phyloP scores from a whole-genome alignment of 1,140 invertebrate species.

The Apis mellifera region Amel_HAv3.1 CM009939.2:9043501-9044000 shows the following conservation, averaged over 20 bases:
- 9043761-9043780: neutral
- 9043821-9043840: constrained; percentile 1
- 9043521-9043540: too few relatives aligned
- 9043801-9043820: neutral
- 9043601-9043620: neutral
- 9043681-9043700: neutral
- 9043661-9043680: neutral
- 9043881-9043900: constrained; percentile 11
- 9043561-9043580: too few relatives aligned
- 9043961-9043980: too few relatives aligned
- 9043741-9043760: neutral
- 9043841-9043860: constrained; percentile 3
- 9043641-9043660: constrained; percentile 8
- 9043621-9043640: neutral
- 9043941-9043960: too few relatives aligned
- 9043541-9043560: neutral
- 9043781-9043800: constrained; percentile 11
- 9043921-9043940: neutral
- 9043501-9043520: too few relatives aligned
- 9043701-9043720: neutral
- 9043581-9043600: too few relatives aligned
- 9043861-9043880: neutral
- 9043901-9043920: neutral
- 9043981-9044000: too few relatives aligned
- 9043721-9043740: neutral